Conservation (phyloP, 2,113 vertebrate species). For the Cavia aperea region DNA sequence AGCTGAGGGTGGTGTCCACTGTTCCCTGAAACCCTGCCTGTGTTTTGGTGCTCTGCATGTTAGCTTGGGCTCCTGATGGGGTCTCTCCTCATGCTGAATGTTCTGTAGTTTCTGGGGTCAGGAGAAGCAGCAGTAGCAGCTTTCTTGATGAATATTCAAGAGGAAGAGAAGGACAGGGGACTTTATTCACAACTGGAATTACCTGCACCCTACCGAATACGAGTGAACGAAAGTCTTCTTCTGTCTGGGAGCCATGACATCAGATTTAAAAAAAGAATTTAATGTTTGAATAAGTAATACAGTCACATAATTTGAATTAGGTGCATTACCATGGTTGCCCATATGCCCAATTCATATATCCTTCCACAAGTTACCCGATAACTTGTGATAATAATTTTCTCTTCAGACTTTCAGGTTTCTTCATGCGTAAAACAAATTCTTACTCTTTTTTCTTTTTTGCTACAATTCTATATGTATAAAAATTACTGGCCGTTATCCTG, state of each 20-base stretch:
- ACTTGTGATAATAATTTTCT: background rate
- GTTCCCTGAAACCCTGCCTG: background rate
- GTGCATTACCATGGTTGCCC: background rate
- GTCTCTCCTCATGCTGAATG: background rate
- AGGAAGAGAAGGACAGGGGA: background rate
- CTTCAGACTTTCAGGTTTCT: background rate
- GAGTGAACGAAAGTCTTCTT: background rate
- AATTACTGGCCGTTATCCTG: background rate
- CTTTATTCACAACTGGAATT: conserved; percentile 2
- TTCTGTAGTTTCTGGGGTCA: background rate
- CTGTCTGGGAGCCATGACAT: background rate
- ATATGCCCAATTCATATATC: background rate
- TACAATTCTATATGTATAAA: background rate
- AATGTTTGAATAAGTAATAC: background rate
- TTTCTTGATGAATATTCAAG: background rate
- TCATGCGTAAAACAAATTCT: background rate
- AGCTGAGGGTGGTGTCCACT: background rate
- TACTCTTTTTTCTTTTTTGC: background rate
- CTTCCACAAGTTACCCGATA: background rate
- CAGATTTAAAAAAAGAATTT: background rate
- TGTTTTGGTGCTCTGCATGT: background rate
- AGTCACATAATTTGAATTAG: background rate
- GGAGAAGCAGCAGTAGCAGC: background rate
- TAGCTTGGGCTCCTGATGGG: background rate
- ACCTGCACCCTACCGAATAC: background rate